A percentile compares a stretch with the other conserved stretches of the same genome.
Evolutionary conservation across 1,140 invertebrate species (phyloP).

Genomic region (Xylocopa sonorina): DNA sequence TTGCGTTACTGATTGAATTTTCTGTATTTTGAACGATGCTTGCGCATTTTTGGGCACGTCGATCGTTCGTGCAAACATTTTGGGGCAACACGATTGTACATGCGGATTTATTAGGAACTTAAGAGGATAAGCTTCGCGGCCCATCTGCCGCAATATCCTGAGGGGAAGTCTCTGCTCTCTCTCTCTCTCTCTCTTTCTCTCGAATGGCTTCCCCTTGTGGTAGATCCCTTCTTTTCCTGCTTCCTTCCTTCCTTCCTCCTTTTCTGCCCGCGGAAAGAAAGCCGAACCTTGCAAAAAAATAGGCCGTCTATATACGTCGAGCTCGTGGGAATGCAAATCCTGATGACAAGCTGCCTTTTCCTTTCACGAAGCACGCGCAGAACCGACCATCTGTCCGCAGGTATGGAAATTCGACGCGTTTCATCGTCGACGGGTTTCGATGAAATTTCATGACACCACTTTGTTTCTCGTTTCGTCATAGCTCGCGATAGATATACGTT

Average conservation of each 20-base stretch:
- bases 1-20: too few species aligned
- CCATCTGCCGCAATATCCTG: conserved; percentile 53
- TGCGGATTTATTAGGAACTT: conserved; percentile 27
- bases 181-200: too few species aligned
- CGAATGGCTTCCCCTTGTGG: conserved; percentile 42
- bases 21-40: too few species aligned
- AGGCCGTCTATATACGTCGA: conserved; percentile 44
- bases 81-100: not conserved
- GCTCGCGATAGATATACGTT: not conserved
- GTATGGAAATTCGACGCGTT: conserved; percentile 33
- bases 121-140: conserved; percentile 35
- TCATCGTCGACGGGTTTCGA: not conserved
- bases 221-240: conserved; percentile 46
- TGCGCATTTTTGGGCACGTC: not conserved
- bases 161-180: conserved; percentile 47
- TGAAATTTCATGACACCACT: not conserved
- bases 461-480: too few species aligned
- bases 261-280: conserved; percentile 33
- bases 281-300: conserved; percentile 58
- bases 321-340: conserved; percentile 71
- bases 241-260: conserved; percentile 58
- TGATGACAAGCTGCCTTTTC: conserved; percentile 55
- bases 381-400: conserved; percentile 61
- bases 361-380: conserved; percentile 45
- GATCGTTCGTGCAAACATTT: not conserved